A percentile compares a stretch with the other conserved stretches of the same genome.
Evolutionary conservation across 2,113 vertebrate species (phyloP).

Genomic region (Myotis yumanensis): DNA sequence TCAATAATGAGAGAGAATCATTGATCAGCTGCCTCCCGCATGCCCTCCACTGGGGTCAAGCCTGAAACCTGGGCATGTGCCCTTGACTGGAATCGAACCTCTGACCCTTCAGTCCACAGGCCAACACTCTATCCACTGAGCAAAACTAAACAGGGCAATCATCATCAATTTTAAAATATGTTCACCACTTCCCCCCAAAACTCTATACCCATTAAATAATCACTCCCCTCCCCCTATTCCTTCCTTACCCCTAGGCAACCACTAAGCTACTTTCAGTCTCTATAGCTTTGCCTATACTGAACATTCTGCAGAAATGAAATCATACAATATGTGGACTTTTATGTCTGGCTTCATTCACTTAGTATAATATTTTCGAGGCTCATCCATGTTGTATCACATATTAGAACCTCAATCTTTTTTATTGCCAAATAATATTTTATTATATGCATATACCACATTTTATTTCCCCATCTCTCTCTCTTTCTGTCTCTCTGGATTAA

Average conservation of each 20-base stretch:
- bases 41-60: too few relatives aligned
- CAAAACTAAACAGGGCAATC: too few relatives aligned
- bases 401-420: background rate
- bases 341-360: background rate
- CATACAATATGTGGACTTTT: background rate
- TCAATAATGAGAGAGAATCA: too few relatives aligned
- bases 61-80: too few relatives aligned
- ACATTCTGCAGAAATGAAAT: background rate
- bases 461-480: background rate
- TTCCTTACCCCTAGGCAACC: background rate
- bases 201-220: background rate
- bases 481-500: background rate
- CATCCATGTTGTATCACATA: background rate
- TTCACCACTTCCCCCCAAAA: background rate
- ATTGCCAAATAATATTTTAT: background rate
- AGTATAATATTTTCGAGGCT: background rate
- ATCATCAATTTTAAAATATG: constrained; percentile 32
- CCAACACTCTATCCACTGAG: too few relatives aligned
- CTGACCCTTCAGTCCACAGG: too few relatives aligned
- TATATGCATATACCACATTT: background rate
- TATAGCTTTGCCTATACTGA: background rate
- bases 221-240: background rate
- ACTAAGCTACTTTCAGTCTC: background rate
- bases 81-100: too few relatives aligned
- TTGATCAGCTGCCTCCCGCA: too few relatives aligned